Conservation (phyloP, 2,113 vertebrate genomes). For the Gasterosteus aculeatus region DNA sequence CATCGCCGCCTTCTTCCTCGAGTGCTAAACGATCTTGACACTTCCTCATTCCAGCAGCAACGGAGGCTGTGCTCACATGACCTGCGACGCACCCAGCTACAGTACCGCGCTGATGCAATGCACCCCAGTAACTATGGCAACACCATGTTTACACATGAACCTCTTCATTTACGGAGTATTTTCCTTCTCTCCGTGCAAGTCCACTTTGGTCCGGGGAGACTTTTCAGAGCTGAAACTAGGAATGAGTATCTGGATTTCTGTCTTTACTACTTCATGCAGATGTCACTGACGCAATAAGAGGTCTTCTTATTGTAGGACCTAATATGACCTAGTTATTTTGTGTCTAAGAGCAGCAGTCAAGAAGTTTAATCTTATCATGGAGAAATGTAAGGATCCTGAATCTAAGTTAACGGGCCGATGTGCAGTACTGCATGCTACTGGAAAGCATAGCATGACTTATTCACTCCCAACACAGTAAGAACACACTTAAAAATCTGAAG, state of each 20-base stretch:
- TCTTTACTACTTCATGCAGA: constrained; percentile 3
- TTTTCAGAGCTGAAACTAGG: constrained; percentile 1
- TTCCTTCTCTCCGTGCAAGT: neutral
- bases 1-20: constrained; percentile 60
- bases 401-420: constrained; percentile 1
- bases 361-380: neutral
- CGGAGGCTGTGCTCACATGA: constrained; percentile 22
- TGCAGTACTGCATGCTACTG: constrained; percentile 5
- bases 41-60: constrained; percentile 15
- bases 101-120: constrained; percentile 31
- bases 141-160: constrained; percentile 45
- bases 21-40: constrained; percentile 64
- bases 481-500: neutral
- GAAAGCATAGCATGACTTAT: constrained; percentile 32
- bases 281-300: constrained; percentile 10
- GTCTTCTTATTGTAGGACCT: neutral
- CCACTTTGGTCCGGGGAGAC: constrained; percentile 14
- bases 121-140: constrained; percentile 34
- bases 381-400: constrained; percentile 4
- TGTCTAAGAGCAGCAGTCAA: neutral
- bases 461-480: constrained; percentile 11
- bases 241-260: neutral
- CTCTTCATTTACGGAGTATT: constrained; percentile 2
- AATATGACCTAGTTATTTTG: neutral
- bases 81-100: constrained; percentile 32